Evolutionary conservation across 2,797 vertebrate species (phyloP).

Genomic region (Synanceia verrucosa): DNA sequence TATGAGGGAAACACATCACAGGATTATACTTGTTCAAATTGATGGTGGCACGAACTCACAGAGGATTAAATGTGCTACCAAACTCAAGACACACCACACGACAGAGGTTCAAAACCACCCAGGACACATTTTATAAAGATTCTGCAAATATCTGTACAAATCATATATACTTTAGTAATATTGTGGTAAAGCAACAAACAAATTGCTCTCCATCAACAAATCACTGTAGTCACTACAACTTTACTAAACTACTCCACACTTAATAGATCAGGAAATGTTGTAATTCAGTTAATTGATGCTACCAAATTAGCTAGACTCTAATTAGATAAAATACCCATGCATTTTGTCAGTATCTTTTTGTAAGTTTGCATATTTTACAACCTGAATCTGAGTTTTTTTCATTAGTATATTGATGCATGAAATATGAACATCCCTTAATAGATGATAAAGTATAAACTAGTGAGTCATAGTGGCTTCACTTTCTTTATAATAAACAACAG

Average conservation of each 20-base stretch:
- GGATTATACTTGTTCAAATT: background rate
- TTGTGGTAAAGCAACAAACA: no score
- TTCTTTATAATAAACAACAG: no score
- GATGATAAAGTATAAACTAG: background rate
- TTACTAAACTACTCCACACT: background rate
- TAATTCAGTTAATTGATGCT: background rate
- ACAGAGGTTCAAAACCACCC: background rate
- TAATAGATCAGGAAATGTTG: background rate
- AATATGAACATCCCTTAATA: background rate
- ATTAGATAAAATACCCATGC: background rate
- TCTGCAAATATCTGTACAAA: background rate
- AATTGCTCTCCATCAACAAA: background rate
- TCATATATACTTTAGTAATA: background rate
- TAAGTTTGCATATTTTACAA: no score
- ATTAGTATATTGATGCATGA: background rate
- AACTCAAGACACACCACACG: background rate
- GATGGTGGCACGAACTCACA: background rate
- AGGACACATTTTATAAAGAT: background rate
- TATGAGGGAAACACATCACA: background rate
- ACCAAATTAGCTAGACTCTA: background rate
- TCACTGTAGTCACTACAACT: background rate
- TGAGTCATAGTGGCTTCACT: background rate
- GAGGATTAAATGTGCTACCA: background rate
- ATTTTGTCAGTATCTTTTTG: no score
- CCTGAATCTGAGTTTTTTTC: background rate